These are phyloP conservation scores for Sesamia inferens DNA, from an alignment of 2,888 invertebrate species.

Conservation along the genomic window DNA sequence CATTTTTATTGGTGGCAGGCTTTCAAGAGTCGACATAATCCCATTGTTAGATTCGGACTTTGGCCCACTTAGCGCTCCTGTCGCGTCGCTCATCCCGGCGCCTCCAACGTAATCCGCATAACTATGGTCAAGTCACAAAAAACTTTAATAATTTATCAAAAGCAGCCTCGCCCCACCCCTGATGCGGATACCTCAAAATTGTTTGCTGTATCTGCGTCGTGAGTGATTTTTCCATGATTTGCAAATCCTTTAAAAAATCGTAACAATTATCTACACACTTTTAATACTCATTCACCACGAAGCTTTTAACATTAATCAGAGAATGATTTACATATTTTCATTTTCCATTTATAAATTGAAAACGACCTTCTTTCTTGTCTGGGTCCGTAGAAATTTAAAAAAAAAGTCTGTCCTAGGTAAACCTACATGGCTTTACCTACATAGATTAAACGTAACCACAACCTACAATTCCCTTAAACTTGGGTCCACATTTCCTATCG, in stretches of 20 bases:
- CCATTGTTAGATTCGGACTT: conserved; percentile 52
- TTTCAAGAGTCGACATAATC: conserved; percentile 44
- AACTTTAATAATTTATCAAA: conserved; percentile 58
- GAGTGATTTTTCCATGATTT: conserved; percentile 38
- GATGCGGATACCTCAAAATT: conserved; percentile 39
- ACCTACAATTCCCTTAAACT: conserved; percentile 17
- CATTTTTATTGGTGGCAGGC: conserved; percentile 31
- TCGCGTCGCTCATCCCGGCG: conserved; percentile 27
- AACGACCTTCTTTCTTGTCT: not conserved
- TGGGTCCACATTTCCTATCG: conserved; percentile 22
- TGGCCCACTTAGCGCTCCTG: conserved; percentile 39
- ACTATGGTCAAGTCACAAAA: conserved; percentile 55
- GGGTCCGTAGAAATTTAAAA: not conserved
- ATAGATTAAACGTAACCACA: not conserved
- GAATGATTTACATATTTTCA: conserved; percentile 10
- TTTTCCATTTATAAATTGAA: not conserved
- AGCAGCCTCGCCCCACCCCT: conserved; percentile 30
- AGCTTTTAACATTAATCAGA: not conserved
- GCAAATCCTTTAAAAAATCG: conserved; percentile 17
- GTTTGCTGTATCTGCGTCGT: conserved; percentile 35
- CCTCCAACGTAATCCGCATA: conserved; percentile 47
- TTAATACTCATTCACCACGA: conserved; percentile 17
- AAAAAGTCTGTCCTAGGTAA: not conserved
- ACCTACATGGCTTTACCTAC: not conserved
- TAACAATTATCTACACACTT: not conserved